phyloP scores from a whole-genome alignment of 2,888 invertebrate genomes.

The Amblyjoppa proteus region DNA sequence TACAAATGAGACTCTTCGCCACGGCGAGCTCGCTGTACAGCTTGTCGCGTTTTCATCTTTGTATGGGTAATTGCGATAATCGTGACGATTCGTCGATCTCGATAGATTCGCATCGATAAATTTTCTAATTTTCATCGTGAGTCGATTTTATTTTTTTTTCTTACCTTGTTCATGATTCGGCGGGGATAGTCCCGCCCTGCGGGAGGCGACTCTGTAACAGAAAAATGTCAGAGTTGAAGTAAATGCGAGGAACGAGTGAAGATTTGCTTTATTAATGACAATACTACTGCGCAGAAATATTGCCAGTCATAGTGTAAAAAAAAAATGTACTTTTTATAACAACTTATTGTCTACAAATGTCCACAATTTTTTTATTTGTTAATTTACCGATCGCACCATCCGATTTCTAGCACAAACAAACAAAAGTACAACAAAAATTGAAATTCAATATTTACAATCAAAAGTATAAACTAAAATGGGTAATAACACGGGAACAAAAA shows the following conservation, averaged over 20 bases:
- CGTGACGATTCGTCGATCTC: not conserved
- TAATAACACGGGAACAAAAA: no score
- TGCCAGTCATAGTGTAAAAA: no score
- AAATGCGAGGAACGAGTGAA: not conserved
- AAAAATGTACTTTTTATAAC: no score
- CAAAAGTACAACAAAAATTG: no score
- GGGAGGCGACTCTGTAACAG: slow-evolving; percentile 83
- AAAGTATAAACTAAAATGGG: no score
- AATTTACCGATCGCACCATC: no score
- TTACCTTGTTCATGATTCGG: slow-evolving; percentile 85
- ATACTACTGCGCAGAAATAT: not conserved
- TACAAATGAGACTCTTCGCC: slow-evolving; percentile 80
- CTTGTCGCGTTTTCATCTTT: not conserved
- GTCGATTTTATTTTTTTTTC: slow-evolving; percentile 44
- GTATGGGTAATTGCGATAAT: not conserved
- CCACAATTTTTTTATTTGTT: no score
- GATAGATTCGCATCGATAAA: not conserved
- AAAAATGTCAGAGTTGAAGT: slow-evolving; percentile 48
- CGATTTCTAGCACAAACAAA: no score
- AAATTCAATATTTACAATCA: no score
- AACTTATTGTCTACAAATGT: no score
- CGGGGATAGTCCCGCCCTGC: slow-evolving; percentile 83
- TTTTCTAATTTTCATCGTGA: not conserved
- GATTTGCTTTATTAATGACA: not conserved
- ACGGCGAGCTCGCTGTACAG: not conserved